phyloP scores from a whole-genome alignment of 2,113 vertebrate species.

The Campylorhamphus procurvoides region DNA sequence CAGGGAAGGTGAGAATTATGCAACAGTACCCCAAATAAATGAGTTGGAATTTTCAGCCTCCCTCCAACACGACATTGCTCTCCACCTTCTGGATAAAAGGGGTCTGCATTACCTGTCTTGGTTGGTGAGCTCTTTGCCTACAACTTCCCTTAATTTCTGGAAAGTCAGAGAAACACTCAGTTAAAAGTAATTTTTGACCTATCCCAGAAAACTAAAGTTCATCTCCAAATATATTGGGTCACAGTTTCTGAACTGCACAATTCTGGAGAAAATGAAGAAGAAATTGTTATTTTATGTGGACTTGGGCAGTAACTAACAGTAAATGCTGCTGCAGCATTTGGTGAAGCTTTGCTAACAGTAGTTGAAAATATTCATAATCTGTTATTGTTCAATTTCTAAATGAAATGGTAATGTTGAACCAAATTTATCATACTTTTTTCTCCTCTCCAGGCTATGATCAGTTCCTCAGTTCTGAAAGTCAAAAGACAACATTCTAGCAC shows the following conservation, averaged over 20 bases:
- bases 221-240: background rate
- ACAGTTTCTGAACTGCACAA: background rate
- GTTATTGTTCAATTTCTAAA: background rate
- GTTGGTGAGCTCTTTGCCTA: background rate
- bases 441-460: background rate
- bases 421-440: background rate
- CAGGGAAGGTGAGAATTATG: background rate
- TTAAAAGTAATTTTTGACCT: background rate
- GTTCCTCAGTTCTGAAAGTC: background rate
- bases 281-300: background rate
- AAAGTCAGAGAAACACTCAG: background rate
- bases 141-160: background rate
- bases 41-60: background rate
- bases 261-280: background rate
- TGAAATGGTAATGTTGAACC: background rate
- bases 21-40: background rate
- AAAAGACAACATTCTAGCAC: background rate
- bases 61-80: background rate
- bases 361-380: background rate
- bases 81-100: background rate
- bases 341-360: background rate
- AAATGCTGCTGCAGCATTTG: background rate
- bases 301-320: background rate
- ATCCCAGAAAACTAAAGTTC: background rate
- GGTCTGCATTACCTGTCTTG: rapidly evolving